Evolutionary conservation across 1,140 invertebrate species (phyloP).

Genomic region (Hormaphis cornu): DNA sequence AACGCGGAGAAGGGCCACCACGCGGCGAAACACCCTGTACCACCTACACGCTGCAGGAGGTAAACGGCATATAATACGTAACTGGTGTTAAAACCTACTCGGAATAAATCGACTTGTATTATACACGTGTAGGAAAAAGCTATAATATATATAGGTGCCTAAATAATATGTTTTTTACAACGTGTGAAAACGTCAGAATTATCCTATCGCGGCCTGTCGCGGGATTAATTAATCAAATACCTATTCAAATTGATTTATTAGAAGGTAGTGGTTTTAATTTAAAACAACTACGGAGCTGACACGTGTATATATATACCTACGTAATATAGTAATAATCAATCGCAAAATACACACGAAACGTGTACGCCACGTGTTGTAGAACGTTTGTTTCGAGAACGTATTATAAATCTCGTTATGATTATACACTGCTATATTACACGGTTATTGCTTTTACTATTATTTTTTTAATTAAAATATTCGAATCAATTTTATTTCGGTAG

Average conservation of each 20-base stretch:
- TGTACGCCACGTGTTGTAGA: not conserved
- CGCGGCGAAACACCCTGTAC: too few species aligned
- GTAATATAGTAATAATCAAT: not conserved
- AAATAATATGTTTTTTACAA: slow-evolving; percentile 7
- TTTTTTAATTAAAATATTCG: slow-evolving; percentile 24
- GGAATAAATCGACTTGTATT: too few species aligned
- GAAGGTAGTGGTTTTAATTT: slow-evolving; percentile 13
- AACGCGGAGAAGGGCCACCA: too few species aligned
- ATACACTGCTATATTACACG: too few species aligned
- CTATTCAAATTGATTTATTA: slow-evolving; percentile 21
- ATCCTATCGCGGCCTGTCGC: not conserved
- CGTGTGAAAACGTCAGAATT: slow-evolving; percentile 18
- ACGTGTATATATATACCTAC: too few species aligned
- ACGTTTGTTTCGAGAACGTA: not conserved
- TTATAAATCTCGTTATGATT: not conserved
- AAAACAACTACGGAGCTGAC: not conserved
- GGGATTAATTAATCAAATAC: slow-evolving; percentile 1
- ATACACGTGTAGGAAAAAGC: too few species aligned
- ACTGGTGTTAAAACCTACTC: too few species aligned
- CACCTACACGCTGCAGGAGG: too few species aligned
- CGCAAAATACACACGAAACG: not conserved
- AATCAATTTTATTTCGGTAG: slow-evolving; percentile 25
- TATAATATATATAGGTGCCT: too few species aligned
- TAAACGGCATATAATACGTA: too few species aligned
- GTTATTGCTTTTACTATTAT: too few species aligned